Base-by-base conservation (phyloP, 2,797 vertebrate genomes). In the Heteromormyrus szaboi region DNA sequence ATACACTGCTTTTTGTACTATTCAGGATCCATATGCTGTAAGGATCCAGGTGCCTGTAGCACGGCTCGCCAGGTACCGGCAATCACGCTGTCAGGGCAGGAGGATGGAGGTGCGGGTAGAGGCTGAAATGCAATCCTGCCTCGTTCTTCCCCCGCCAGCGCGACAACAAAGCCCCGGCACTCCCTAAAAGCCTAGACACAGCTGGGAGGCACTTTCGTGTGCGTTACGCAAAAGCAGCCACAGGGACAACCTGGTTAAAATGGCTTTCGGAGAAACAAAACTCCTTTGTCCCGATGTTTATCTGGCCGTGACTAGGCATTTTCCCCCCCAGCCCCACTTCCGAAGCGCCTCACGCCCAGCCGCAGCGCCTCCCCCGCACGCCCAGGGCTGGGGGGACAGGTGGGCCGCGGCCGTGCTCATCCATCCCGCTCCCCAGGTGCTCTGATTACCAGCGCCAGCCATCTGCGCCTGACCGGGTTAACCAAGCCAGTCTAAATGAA, bases 341-440 rank as follows among this genome's bases (percentile, higher is more conserved):
- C 59, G 59, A 65, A 65, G 22, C 59, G 59, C 59, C 22, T 65
- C 59, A 65, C 59, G 59, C 65, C 65, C 65, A 72, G 14, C 29
- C 29, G 65, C 48, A 54, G 83, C 83, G 83, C 83, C 48, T 53
- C 41, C 48, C 22, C 46, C 48, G 25, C 50, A 85, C 84, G 48
- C 50, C 46, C 9, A n/a, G 12, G 84, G 12, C 12, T 5, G 29
- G 62, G n/a, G 22, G 88, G 93, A 93, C 93, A 93, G 94, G 94
- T 95, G 94, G 94, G 94, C 95, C 94, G 91, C 93, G 81, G 86
- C 90, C 7, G 84, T 54, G 29, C 12, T 37, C 65, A 72, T 14
- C 65, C 65, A 72, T 72, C 72, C 37, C 72, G 14, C 41, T 19
- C 6, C 72, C 41, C 72, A 46, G 72, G 72, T 44, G 37, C 72